These are phyloP conservation scores for Vollenhovia emeryi DNA, from an alignment of 1,140 invertebrate genomes.

Conservation along the genomic window DNA sequence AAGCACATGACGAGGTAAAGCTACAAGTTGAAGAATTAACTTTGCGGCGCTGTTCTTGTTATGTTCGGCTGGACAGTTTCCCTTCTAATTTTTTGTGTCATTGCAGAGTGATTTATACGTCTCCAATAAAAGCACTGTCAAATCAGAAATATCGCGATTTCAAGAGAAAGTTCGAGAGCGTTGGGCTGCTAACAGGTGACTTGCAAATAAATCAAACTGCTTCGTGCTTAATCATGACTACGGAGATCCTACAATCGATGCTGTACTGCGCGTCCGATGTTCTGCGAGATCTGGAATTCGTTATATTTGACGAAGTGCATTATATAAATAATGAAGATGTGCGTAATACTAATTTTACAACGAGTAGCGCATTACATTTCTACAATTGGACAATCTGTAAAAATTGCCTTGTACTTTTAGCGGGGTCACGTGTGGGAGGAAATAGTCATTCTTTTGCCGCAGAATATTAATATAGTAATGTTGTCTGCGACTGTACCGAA, in stretches of 20 bases:
- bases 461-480: conserved; percentile 98
- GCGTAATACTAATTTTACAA: conserved; percentile 66
- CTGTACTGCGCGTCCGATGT: conserved; percentile 98
- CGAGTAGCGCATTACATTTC: background rate
- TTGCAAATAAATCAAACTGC: conserved; percentile 97
- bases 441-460: conserved; percentile 97
- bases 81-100: conserved; percentile 48
- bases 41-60: background rate
- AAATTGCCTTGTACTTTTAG: conserved; percentile 81
- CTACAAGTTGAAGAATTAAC: background rate
- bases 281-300: conserved; percentile 98
- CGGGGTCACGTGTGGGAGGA: conserved; percentile 99
- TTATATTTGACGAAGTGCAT: conserved; percentile 99
- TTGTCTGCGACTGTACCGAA: conserved; percentile 99
- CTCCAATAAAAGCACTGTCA: conserved; percentile 99
- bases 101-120: conserved; percentile 97
- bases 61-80: background rate
- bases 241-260: conserved; percentile 99
- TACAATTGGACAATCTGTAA: background rate
- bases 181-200: conserved; percentile 98
- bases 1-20: conserved; percentile 95
- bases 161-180: conserved; percentile 95
- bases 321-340: conserved; percentile 99
- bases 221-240: conserved; percentile 99
- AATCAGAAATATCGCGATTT: conserved; percentile 99